These are phyloP conservation scores for Amorpha juglandis DNA, from an alignment of 2,888 invertebrate species.

Conservation along the genomic window DNA sequence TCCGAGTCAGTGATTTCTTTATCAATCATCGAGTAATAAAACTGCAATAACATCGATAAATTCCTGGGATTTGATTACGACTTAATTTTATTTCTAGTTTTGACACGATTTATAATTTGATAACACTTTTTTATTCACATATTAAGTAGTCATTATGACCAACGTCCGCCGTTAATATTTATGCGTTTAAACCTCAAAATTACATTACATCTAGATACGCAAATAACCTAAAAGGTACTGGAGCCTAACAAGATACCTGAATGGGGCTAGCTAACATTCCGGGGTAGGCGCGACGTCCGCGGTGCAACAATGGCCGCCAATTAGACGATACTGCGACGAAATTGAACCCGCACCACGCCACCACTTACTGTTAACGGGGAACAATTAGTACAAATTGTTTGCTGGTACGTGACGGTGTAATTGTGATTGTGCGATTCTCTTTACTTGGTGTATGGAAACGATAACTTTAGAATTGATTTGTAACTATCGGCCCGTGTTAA, in stretches of 20 bases:
- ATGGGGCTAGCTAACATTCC: conserved; percentile 26
- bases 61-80: too few relatives aligned
- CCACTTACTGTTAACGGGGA: conserved; percentile 21
- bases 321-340: conserved; percentile 17
- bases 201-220: not conserved
- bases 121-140: too few relatives aligned
- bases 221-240: not conserved
- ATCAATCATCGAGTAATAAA: too few relatives aligned
- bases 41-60: too few relatives aligned
- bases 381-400: conserved; percentile 21
- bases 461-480: not conserved
- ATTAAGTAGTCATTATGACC: too few relatives aligned
- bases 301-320: conserved; percentile 28
- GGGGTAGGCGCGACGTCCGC: conserved; percentile 19
- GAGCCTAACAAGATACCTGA: conserved; percentile 7
- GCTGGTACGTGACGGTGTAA: conserved; percentile 11
- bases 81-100: too few relatives aligned
- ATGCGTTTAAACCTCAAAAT: too few relatives aligned
- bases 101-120: too few relatives aligned
- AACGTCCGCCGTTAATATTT: too few relatives aligned
- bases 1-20: too few relatives aligned
- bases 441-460: not conserved
- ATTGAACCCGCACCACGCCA: conserved; percentile 23
- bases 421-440: conserved; percentile 9
- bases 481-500: not conserved